Base-by-base conservation (phyloP, 1,140 invertebrate genomes). In the Drosophila asahinai region DNA sequence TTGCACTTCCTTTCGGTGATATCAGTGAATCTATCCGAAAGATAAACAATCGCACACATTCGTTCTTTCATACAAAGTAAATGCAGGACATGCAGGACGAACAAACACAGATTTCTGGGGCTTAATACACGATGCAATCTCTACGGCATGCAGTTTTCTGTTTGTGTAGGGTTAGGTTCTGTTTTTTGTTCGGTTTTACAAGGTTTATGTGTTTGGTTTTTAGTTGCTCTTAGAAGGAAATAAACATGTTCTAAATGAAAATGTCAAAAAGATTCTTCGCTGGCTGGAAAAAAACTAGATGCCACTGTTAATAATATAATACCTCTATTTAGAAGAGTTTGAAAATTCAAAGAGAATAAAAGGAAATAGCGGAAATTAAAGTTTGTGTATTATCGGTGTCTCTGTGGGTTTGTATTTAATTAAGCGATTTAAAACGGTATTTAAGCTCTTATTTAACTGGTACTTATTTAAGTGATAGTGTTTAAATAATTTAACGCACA, bases 401-500 rank as follows among this genome's bases (percentile, higher is more conserved):
- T 78, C 64, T 78, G 51, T 72, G 61, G 49, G 59, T 79, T 47
- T 33, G 43, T 82, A 77, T 83, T 87, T 89, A 79, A 76, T 49
- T 86, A 89, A 84, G 74, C 84, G 64, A 63, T 68, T 66, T 70
- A 79, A 60, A 79, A 64, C 77, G 60, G 67, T 68, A 76, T 54
- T 60, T 75, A 72, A 59, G 77, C 62, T 80, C 45, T 38, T 61
- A 77, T 81, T 89, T 90, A 89, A 72, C 2, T 55, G 58, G 22
- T 45, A 73, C 67, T 68, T 80, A 73, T 84, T 89, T 89, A 73
- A 57, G 64, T 54, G 54, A 77, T 74, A 48, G 47, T 91, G 89
- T 92, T 94, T 93, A 93, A 91, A 93, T 93, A 94, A 93, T 94
- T 93, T 90, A 91, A 83, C n/a, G 70, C 92, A 93, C 86, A 93